Evolutionary conservation across 2,797 vertebrate species (phyloP), one percentile per base, ranked within the genome.

Genomic region (Protosalanx chinensis): DNA sequence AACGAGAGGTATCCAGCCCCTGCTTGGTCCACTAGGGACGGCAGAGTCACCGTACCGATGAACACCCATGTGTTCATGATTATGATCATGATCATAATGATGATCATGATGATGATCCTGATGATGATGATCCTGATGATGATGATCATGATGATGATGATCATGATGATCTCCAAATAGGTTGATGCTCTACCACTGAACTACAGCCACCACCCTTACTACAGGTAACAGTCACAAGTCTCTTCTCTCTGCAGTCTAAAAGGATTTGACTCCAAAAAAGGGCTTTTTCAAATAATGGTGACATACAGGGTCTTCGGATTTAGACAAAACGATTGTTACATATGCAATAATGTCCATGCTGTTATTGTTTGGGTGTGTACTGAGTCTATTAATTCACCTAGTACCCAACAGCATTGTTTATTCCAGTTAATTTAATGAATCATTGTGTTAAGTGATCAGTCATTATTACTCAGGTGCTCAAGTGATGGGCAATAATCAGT

Each of bases 21-120:
- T 98, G 97, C 69, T 93, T 87, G 12, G 88, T 99, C 32, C 94
- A 97, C 73, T 98, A 92, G 89, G 5, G 61, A 51, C 2, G 41
- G 41, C 10, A 0, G 41, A 12, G 41, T 41, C 41, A 2, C 41
- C 12, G 41, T 41, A 41, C 10, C 41, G 41, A 41, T 41, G 41
- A 41, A 12, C 41, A 41, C 41, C 8, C 41, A 1, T 41, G 41
- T 12, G 41, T 12, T 41, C 3, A 41, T 10, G 41, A 41, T 41
- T 8, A 41, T 41, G 41, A 41, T 41, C 6, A 41, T 41, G 37
- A 41, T 35, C 33, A 35, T 35, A 4, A 35, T 35, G 2, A 35
- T 35, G 4, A 35, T 35, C 33, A 35, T 35, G 33, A 6, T 35
- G 33, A 35, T 35, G 33, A 35, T 35, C 4, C 6, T 35, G 33